These are phyloP conservation scores for Perithous albicinctus DNA, from an alignment of 2,888 invertebrate species.

Conservation along the genomic window DNA sequence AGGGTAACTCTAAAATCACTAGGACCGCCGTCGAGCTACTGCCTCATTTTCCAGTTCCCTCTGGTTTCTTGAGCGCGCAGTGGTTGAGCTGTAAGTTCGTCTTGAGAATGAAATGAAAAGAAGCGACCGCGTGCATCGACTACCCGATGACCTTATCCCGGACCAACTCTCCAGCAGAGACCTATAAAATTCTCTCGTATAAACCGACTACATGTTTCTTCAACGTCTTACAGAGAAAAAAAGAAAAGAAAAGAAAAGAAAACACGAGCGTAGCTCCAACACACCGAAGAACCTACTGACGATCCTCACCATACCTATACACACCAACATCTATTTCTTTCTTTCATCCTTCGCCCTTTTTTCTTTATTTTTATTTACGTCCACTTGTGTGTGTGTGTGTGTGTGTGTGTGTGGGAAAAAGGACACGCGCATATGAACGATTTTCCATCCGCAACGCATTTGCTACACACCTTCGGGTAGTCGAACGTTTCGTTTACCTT, in stretches of 20 bases:
- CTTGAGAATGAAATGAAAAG: conserved; percentile 48
- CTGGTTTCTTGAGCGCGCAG: conserved; percentile 8
- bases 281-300: not conserved
- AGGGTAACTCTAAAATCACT: conserved; percentile 5
- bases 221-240: not conserved
- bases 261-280: not conserved
- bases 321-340: not conserved
- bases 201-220: conserved; percentile 14
- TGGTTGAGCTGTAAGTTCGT: not conserved
- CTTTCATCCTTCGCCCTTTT: not conserved
- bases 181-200: conserved; percentile 45
- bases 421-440: conserved; percentile 35
- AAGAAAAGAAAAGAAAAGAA: not conserved
- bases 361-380: conserved; percentile 8
- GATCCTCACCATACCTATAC: not conserved
- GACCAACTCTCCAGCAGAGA: conserved; percentile 12
- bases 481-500: conserved; percentile 44
- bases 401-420: not conserved
- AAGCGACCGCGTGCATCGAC: conserved; percentile 22
- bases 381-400: too few relatives aligned
- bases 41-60: not conserved
- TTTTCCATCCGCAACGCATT: conserved; percentile 17
- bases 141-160: conserved; percentile 16
- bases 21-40: not conserved
- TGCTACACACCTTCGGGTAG: not conserved